phyloP scores from a whole-genome alignment of 92 coral and sea anemone species.

The Umimayanthus chanpuru region DNA sequence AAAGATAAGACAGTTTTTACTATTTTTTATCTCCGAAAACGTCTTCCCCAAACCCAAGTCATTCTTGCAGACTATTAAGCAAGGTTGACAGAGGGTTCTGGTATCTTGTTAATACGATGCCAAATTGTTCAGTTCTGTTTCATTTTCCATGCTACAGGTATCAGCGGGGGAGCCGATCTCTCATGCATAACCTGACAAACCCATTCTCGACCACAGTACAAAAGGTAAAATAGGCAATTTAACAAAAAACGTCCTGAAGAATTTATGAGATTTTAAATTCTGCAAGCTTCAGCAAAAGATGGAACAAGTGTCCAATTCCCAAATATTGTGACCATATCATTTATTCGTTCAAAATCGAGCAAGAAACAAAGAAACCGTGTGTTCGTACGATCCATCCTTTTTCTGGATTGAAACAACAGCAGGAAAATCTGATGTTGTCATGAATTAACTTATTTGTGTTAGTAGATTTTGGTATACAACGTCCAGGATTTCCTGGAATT shows the following conservation, averaged over 20 bases:
- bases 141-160: conserved; percentile 55
- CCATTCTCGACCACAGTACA: conserved; percentile 52
- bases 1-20: too few relatives aligned
- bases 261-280: neutral
- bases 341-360: neutral
- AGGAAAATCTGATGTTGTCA: neutral
- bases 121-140: neutral
- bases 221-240: conserved; percentile 4
- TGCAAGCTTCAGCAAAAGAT: conserved; percentile 17
- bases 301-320: neutral
- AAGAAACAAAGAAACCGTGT: neutral
- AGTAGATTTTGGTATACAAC: too few relatives aligned
- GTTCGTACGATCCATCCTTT: neutral
- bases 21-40: too few relatives aligned
- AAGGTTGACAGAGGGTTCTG: neutral
- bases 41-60: neutral
- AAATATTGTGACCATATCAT: too few relatives aligned
- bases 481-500: too few relatives aligned
- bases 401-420: neutral
- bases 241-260: neutral
- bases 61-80: neutral
- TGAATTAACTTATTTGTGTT: too few relatives aligned
- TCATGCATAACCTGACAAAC: conserved; percentile 72
- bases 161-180: conserved; percentile 91
- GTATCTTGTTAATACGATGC: neutral